Base-by-base conservation (phyloP, 2,888 invertebrate species). In the Ochropleura leucogaster region DNA sequence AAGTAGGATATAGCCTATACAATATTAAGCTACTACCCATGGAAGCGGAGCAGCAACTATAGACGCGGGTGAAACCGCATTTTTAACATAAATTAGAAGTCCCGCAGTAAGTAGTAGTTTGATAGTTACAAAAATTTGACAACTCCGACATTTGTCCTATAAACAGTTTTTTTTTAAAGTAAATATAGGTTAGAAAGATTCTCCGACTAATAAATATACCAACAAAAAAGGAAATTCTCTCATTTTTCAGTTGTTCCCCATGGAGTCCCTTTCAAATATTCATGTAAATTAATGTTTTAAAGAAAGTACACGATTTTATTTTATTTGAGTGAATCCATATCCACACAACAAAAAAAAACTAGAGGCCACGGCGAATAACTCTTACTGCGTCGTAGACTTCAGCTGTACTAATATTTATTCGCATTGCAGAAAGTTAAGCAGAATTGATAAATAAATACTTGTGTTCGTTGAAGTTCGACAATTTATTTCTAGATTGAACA, bases 401-500 rank as follows among this genome's bases (percentile, higher is more conserved):
- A 18, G 5, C 12, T 4, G n/a, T 49, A 49, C n/a, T 20, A 55
- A 69, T 44, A 40, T 77, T 51, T 51, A 51, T 77, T 49, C 42
- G 53, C n/a, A 44, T 57, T 71, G 44, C 72, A 40, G 14, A 76
- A 57, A 51, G 8, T 63, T 40, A 14, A 53, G 40, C 49, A 49
- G 5, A 42, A 47, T 78, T 5, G 47, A n/a, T 79, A 63, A 72
- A 79, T 55, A 51, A 49, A 68, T 57, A 44, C 7, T 18, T n/a
- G 51, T 46, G n/a, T 53, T 10, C 1, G 6, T 49, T 44, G 16
- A 18, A 49, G 42, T 49, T 74, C 0, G 20, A 49, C 16, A 10
- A 20, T 47, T 57, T 20, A 20, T 16, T 30, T 76, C 5, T 16
- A n/a, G 6, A 47, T 49, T 64, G 14, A 18, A 55, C 4, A 7